A percentile compares a stretch with the other conserved stretches of the same genome.
These are phyloP conservation scores for Denticeps clupeoides DNA, from an alignment of 2,797 vertebrate species.

Conservation along the genomic window DNA sequence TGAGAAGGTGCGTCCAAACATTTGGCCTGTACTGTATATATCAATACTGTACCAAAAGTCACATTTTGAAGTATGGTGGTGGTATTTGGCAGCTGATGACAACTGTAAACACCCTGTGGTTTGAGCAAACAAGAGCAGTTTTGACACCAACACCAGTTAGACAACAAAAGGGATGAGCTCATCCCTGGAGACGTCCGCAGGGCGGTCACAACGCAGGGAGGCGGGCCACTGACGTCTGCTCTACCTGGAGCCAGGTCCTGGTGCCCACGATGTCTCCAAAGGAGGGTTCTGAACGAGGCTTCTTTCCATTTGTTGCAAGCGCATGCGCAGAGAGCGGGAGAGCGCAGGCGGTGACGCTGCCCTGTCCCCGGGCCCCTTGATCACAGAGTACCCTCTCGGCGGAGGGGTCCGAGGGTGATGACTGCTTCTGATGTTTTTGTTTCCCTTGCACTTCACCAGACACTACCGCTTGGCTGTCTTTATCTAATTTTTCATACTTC, in stretches of 20 bases:
- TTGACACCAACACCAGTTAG: slow-evolving; percentile 20
- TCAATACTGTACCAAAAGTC: too few species aligned
- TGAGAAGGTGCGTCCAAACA: too few species aligned
- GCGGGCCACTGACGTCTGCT: background rate
- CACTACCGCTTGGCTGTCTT: background rate
- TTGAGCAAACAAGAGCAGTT: slow-evolving; percentile 19
- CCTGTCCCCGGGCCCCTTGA: background rate
- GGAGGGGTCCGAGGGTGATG: slow-evolving; percentile 1
- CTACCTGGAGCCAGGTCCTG: slow-evolving; percentile 8
- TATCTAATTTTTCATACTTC: background rate
- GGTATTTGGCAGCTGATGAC: background rate
- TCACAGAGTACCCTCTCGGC: background rate
- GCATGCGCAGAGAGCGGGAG: slow-evolving; percentile 10
- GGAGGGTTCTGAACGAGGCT: too few species aligned
- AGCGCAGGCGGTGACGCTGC: slow-evolving; percentile 15
- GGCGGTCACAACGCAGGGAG: slow-evolving; percentile 12
- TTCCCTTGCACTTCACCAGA: slow-evolving; percentile 23
- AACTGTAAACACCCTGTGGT: background rate
- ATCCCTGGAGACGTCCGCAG: slow-evolving; percentile 1
- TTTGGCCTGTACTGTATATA: too few species aligned
- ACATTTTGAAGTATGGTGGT: background rate
- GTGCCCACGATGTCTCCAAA: too few species aligned
- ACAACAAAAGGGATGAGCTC: slow-evolving; percentile 12
- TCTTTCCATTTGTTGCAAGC: too few species aligned
- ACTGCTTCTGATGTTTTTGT: slow-evolving; percentile 6